Percentiles rank a stretch among this genome's conserved stretches.
Evolutionary conservation across 2,113 vertebrate genomes (phyloP).

Genomic region (Boulengeromyrus knoepffleri): DNA sequence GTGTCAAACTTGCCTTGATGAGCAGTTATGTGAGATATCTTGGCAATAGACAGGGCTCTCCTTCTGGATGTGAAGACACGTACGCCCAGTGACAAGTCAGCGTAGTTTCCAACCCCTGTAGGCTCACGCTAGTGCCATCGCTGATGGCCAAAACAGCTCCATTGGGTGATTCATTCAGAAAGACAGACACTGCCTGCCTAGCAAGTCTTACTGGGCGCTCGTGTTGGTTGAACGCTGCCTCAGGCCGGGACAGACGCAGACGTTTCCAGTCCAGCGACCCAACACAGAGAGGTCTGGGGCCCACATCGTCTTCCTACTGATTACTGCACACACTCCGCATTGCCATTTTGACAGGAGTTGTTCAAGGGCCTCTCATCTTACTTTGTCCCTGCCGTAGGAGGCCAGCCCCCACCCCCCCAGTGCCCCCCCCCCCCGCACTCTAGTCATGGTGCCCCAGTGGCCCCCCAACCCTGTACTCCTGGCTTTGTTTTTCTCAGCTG

Average conservation of each 20-base stretch:
- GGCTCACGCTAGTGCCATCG: not conserved
- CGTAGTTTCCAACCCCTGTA: not conserved
- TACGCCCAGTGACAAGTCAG: not conserved
- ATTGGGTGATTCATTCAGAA: conserved; percentile 38
- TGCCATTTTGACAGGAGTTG: conserved; percentile 60
- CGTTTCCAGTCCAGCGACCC: conserved; percentile 60
- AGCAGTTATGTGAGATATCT: not conserved
- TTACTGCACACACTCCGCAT: conserved; percentile 51
- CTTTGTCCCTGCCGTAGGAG: conserved; percentile 49
- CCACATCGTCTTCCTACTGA: conserved; percentile 49
- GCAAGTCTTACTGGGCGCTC: conserved; percentile 40
- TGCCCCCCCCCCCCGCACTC: conserved; percentile 21
- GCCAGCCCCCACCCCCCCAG: conserved; percentile 29
- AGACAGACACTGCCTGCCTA: conserved; percentile 41
- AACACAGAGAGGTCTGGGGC: conserved; percentile 43
- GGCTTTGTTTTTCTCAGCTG: conserved; percentile 66
- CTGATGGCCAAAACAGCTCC: not conserved
- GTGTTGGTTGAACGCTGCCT: conserved; percentile 46
- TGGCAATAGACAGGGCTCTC: not conserved
- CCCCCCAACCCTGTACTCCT: conserved; percentile 41
- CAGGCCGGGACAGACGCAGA: conserved; percentile 49
- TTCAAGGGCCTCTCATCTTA: conserved; percentile 48
- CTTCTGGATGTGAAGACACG: not conserved
- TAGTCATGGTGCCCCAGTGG: conserved; percentile 54
- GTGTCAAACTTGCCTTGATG: not conserved